Base-by-base conservation (phyloP, 2,797 vertebrate species). In the Coregonus sp. region DNA sequence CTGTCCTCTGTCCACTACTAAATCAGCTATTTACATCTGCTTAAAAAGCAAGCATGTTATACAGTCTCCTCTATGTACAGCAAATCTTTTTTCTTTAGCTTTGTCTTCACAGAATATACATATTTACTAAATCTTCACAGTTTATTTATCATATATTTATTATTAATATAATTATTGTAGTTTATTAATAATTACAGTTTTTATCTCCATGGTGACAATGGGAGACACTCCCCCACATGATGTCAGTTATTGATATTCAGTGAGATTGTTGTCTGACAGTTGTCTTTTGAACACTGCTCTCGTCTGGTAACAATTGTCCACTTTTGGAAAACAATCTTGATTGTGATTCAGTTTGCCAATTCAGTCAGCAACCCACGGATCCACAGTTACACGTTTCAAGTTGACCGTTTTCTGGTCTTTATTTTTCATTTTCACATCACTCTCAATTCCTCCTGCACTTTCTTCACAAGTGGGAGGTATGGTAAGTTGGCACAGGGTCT, bases 41-140 rank as follows among this genome's bases (percentile, higher is more conserved):
- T 98, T 97, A 98, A 97, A 98, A 99, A 98, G 97, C 97, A 98
- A 98, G 97, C 97, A 96, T 94, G 94, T 96, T 94, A 85, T 88
- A 95, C 95, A 94, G 94, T 96, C 93, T 85, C 92, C 93, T 95
- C 91, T 95, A 94, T 95, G 93, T 95, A 97, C 96, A 98, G 94
- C 89, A 95, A 95, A 91, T 93, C 89, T 95, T 92, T 94, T 95
- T 94, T 89, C 90, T 93, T 93, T 94, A 92, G 86, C 89, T 93
- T 84, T 47, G 89, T 94, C 92, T 94, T 93, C 93, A 95, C 83
- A 94, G 95, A 96, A 97, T 98, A 97, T 98, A 98, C 96, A 97
- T 95, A 95, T 95, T 95, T 95, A 96, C 94, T 94, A 91, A 59
- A 94, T 96, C 86, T 96, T 96, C 95, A 97, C 96, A 96, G 96